Conservation (phyloP, 2,888 invertebrate genomes). For the Ischnura elegans region DNA sequence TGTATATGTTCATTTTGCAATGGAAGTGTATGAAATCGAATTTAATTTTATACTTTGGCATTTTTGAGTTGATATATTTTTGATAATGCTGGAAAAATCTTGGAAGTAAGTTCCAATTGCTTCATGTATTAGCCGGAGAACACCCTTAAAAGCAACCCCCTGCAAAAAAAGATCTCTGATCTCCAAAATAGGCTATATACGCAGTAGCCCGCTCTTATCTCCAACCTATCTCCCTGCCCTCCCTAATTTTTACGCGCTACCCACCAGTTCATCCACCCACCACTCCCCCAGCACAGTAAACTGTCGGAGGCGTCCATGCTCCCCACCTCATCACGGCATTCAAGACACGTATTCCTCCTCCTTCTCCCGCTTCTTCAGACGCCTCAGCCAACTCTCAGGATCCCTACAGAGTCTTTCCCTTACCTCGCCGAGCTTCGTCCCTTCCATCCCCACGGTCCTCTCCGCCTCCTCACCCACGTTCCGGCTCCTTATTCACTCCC, state of each 20-base stretch:
- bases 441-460: neutral
- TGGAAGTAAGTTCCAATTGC: too few species aligned
- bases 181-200: too few species aligned
- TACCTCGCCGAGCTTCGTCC: too few species aligned
- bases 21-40: too few species aligned
- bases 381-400: neutral
- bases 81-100: too few species aligned
- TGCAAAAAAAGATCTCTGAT: too few species aligned
- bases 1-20: too few species aligned
- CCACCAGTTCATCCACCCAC: neutral
- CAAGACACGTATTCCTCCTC: conserved; percentile 25
- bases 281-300: neutral
- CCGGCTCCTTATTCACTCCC: neutral
- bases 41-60: too few species aligned
- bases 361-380: neutral
- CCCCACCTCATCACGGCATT: conserved; percentile 40
- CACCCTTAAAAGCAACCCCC: too few species aligned
- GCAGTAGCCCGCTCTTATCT: neutral
- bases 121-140: neutral
- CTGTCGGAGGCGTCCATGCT: neutral
- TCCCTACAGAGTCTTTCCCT: neutral
- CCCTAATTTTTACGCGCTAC: neutral
- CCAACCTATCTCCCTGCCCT: neutral
- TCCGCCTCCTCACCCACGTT: neutral
- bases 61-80: too few species aligned